Percentiles rank a stretch among this genome's conserved stretches.
These are phyloP conservation scores for Oreochromis niloticus DNA, from an alignment of 2,113 vertebrate genomes.

Conservation along the genomic window DNA sequence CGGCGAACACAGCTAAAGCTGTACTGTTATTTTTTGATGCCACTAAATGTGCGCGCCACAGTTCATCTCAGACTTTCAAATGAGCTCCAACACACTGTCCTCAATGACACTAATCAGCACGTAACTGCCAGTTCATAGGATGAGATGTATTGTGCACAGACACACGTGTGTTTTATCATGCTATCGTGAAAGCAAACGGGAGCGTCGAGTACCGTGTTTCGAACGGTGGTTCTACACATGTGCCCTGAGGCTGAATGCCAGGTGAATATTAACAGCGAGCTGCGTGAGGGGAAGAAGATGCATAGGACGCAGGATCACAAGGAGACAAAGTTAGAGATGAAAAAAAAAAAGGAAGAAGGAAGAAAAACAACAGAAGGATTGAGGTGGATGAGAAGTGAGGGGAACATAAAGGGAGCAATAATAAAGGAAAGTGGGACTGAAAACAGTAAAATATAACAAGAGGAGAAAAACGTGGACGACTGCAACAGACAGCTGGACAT, in stretches of 20 bases:
- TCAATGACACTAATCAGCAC: slow-evolving; percentile 21
- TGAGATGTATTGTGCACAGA: background rate
- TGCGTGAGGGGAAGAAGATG: background rate
- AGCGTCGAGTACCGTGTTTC: slow-evolving; percentile 23
- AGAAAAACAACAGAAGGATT: background rate
- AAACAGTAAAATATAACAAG: background rate
- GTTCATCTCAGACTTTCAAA: background rate
- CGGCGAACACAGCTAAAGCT: background rate
- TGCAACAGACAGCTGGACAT: background rate
- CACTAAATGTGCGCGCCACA: background rate
- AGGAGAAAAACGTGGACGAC: background rate
- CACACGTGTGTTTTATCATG: slow-evolving; percentile 1
- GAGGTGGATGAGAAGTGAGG: background rate
- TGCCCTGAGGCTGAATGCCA: slow-evolving; percentile 36
- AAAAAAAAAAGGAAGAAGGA: background rate
- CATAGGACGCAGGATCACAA: background rate
- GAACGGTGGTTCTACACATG: slow-evolving; percentile 27
- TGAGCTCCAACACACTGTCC: background rate
- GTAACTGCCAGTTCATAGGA: slow-evolving; percentile 3
- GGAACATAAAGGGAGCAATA: background rate
- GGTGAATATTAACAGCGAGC: slow-evolving; percentile 40
- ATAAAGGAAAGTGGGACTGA: background rate
- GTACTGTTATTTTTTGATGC: background rate
- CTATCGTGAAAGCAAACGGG: slow-evolving; percentile 42
- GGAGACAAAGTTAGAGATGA: background rate